phyloP scores from a whole-genome alignment of 2,113 vertebrate species.

The Melanotaenia duboulayi region DNA sequence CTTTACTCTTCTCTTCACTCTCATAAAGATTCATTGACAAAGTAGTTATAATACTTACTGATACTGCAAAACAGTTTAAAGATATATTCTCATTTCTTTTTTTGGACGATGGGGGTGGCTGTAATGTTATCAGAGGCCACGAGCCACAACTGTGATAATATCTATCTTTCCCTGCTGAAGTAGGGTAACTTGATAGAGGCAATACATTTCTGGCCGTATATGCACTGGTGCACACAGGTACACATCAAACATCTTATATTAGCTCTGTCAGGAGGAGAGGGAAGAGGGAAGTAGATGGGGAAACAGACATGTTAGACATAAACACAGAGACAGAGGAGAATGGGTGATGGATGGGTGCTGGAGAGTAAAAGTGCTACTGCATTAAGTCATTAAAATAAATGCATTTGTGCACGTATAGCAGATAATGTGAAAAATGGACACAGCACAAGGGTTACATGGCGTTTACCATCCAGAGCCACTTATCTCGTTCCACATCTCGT shows the following conservation, averaged over 20 bases:
- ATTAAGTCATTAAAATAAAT: constrained; percentile 34
- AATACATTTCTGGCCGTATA: constrained; percentile 60
- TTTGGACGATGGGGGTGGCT: constrained; percentile 51
- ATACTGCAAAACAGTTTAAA: constrained; percentile 44
- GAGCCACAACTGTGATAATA: constrained; percentile 70
- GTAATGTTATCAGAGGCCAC: constrained; percentile 73
- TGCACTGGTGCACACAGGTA: constrained; percentile 68
- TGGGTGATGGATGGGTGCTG: constrained; percentile 33
- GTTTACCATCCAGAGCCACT: constrained; percentile 32
- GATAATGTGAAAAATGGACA: constrained; percentile 8
- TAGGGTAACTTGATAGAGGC: constrained; percentile 70
- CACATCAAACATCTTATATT: constrained; percentile 75
- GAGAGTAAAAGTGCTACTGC: constrained; percentile 9
- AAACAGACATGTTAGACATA: constrained; percentile 33
- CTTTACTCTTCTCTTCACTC: constrained; percentile 15
- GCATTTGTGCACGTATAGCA: not conserved
- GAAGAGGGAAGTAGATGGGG: not conserved
- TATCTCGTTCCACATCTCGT: constrained; percentile 37
- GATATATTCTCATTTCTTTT: constrained; percentile 39
- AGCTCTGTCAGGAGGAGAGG: constrained; percentile 60
- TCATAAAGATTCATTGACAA: constrained; percentile 36
- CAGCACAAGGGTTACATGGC: constrained; percentile 8
- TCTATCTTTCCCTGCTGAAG: constrained; percentile 65
- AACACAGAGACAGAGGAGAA: constrained; percentile 18
- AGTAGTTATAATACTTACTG: constrained; percentile 40